These are phyloP conservation scores for Agrotis segetum DNA, from an alignment of 2,888 invertebrate genomes.

Conservation along the genomic window DNA sequence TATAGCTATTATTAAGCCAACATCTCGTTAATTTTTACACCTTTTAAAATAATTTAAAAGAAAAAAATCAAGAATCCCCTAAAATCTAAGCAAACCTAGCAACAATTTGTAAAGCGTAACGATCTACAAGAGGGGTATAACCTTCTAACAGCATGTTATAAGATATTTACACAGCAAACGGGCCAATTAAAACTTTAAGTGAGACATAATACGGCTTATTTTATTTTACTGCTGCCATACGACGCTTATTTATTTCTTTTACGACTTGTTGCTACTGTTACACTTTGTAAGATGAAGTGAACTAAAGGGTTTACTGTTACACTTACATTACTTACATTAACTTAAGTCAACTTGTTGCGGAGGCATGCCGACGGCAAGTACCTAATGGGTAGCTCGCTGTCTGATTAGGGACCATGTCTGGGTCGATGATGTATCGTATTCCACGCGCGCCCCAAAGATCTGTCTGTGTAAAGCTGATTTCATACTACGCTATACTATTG, in stretches of 20 bases:
- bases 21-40: too few species aligned
- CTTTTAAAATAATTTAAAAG: too few species aligned
- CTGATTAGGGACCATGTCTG: too few species aligned
- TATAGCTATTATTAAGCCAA: too few species aligned
- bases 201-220: conserved; percentile 49
- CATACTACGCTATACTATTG: too few species aligned
- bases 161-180: conserved; percentile 67
- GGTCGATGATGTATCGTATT: too few species aligned
- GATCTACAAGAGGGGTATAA: conserved; percentile 44
- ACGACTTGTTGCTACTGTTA: conserved; percentile 31
- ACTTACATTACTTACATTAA: too few species aligned
- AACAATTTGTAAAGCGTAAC: conserved; percentile 28
- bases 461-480: too few species aligned
- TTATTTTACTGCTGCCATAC: conserved; percentile 56
- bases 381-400: too few species aligned
- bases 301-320: background rate
- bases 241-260: conserved; percentile 55
- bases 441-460: too few species aligned
- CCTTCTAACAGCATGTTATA: conserved; percentile 67
- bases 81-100: background rate
- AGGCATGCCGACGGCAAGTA: too few species aligned
- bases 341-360: too few species aligned
- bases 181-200: conserved; percentile 72
- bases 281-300: background rate
- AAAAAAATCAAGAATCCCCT: background rate